Evolutionary conservation across 2,888 invertebrate genomes (phyloP), one percentile per base, ranked within the genome.

Genomic region (Geotrupes spiniger): DNA sequence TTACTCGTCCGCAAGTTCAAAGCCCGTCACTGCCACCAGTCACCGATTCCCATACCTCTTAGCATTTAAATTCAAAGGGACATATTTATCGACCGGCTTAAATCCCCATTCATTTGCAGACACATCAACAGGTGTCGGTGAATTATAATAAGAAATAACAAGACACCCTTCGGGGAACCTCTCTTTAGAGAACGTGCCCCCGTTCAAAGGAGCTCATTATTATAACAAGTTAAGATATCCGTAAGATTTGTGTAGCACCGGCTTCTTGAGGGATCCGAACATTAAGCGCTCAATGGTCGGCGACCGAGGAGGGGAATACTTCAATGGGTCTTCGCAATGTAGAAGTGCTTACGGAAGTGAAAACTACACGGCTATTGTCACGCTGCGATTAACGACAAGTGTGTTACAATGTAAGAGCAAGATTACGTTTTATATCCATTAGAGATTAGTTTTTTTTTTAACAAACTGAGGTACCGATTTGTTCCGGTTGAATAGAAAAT

Each of bases 281-380:
- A 52, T 56, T 56, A 51, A 53, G 49, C 52, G 49, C 39, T 51
- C 56, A 56, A 56, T 56, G 56, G 56, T 48, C 53, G 56, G 52
- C 53, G 48, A 51, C 53, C 36, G 44, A 50, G 41, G 53, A 50
- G 49, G 44, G 33, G 6, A 14, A 33, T 6, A 21, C 33, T 33
- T 33, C 33, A 33, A 33, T 14, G 15, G 33, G 14, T 33, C 15
- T 11, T 14, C 11, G 14, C 3, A 21, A 21, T 21, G 6, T 6
- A 21, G 12, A 5, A 33, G 33, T 14, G 33, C 10, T 14, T 11
- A 33, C n/a, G 33, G 33, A 33, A 33, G 10, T 14, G 33, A 33
- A 33, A 33, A 33, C 10, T n/a, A n/a, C 11, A 12, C 15, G 2
- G 33, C 14, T 11, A 4, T 33, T 29, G 29, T 29, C 29, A 29